phyloP scores from a whole-genome alignment of 2,113 vertebrate species.

The Ariopsis seemanni region DNA sequence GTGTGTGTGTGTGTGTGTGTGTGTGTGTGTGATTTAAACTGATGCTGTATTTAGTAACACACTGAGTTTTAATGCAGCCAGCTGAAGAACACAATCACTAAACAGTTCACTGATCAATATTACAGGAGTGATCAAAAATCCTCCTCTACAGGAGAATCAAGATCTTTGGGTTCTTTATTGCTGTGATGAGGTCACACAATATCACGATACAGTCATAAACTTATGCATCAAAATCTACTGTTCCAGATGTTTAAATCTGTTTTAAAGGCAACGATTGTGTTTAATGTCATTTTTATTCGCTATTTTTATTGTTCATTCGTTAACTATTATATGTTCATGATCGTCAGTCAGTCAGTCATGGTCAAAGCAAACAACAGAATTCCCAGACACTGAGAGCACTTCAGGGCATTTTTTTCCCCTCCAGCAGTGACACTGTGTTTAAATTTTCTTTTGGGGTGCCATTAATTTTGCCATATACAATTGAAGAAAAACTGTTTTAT shows the following conservation, averaged over 20 bases:
- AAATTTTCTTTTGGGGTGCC: background rate
- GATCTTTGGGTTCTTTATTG: background rate
- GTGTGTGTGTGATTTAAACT: background rate
- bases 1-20: background rate
- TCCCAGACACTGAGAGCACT: background rate
- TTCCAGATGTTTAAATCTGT: background rate
- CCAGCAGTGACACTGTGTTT: too few relatives aligned
- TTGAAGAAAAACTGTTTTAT: background rate
- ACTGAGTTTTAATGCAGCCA: background rate
- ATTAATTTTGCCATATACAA: background rate
- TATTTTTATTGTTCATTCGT: background rate
- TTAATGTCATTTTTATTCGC: background rate
- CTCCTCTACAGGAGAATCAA: background rate
- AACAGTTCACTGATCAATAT: background rate
- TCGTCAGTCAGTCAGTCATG: background rate
- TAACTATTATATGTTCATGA: background rate
- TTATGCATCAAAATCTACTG: background rate
- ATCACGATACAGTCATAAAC: background rate
- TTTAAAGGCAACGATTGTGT: background rate
- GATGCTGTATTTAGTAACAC: background rate
- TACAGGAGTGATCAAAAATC: background rate
- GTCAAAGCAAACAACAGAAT: background rate
- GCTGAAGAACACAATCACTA: constrained; percentile 6
- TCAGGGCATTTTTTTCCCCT: background rate
- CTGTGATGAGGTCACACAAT: background rate